phyloP scores from a whole-genome alignment of 2,113 vertebrate species.

The mouse (Mus musculus) region GRCm39 chr15:86653001-86653500 shows the following conservation, averaged over 20 bases:
- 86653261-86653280: too few species aligned
- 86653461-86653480: not conserved
- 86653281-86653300: accelerated
- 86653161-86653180: not conserved
- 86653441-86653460: not conserved
- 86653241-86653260: accelerated
- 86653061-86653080: not conserved
- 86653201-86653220: too few species aligned
- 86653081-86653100: not conserved
- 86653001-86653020: not conserved
- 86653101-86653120: not conserved
- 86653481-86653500: not conserved
- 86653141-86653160: not conserved
- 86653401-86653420: not conserved
- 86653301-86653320: not conserved
- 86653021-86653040: not conserved
- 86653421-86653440: not conserved
- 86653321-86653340: accelerated
- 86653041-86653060: not conserved
- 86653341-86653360: too few species aligned
- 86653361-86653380: too few species aligned
- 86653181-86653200: not conserved
- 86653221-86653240: not conserved
- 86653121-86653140: not conserved
- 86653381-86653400: accelerated